phyloP scores from a whole-genome alignment of 2,797 vertebrate genomes.

The Lithobates pipiens region DNA sequence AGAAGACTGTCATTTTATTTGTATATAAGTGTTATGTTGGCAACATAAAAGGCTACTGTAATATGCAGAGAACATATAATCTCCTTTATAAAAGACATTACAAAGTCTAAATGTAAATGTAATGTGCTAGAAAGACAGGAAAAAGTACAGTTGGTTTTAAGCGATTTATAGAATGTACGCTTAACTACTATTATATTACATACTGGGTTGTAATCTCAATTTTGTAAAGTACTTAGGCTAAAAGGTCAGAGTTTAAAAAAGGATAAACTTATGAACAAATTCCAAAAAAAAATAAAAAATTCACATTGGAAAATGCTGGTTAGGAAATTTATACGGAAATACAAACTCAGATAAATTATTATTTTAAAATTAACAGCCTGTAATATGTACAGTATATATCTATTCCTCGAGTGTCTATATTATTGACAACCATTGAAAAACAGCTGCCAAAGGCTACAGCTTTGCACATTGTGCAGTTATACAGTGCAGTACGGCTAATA shows the following conservation, averaged over 20 bases:
- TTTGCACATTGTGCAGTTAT: background rate
- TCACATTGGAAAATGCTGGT: background rate
- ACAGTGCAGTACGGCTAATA: background rate
- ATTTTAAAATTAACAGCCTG: background rate
- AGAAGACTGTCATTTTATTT: constrained; percentile 27
- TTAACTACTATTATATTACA: background rate
- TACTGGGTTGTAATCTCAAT: background rate
- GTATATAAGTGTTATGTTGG: background rate
- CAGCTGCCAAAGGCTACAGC: too few relatives aligned
- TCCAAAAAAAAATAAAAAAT: too few relatives aligned
- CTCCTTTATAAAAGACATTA: background rate
- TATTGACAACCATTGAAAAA: background rate
- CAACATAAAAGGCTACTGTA: constrained; percentile 1
- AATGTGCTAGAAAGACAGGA: background rate
- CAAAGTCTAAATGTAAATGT: background rate
- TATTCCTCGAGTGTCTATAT: background rate
- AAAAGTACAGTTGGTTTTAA: background rate
- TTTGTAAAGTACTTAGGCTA: background rate
- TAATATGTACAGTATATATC: background rate
- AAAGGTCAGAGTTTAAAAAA: background rate
- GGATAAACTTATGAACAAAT: too few relatives aligned
- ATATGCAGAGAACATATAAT: constrained; percentile 13
- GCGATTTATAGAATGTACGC: background rate
- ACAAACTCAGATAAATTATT: background rate
- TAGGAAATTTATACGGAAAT: background rate